Evolutionary conservation across 2,797 vertebrate species (phyloP), one percentile per base, ranked within the genome.

Genomic region (Bufotes viridis): DNA sequence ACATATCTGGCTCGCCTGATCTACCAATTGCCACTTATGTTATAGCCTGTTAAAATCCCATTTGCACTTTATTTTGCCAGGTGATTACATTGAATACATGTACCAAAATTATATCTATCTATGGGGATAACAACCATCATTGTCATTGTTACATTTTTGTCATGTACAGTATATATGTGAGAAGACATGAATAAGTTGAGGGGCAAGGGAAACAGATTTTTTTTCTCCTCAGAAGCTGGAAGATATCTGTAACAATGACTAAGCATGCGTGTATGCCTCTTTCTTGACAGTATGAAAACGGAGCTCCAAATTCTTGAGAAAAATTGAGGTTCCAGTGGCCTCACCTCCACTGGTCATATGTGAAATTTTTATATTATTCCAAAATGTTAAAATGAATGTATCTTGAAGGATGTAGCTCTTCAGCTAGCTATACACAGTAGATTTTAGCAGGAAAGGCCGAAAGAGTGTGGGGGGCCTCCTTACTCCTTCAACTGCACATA

Each of bases 11-110:
- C 18, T 75, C 79, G 26, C 53, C 29, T 29, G 53, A 24, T 79
- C 84, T 69, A 42, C 42, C 74, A n/a, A 78, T 78, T 79, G 22
- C 22, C 20, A 42, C 34, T 61, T 75, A 24, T 70, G 22, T 26
- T 49, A 67, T 67, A 34, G 5, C 2, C 11, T 34, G 57, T 20
- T 34, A 60, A 20, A 61, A 80, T 80, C 49, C 51, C 53, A 83
- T 72, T 29, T 83, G 65, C 49, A 29, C 20, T 49, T 49, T 24
- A 49, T 81, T 65, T 81, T 81, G 51, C 7, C n/a, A 15, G n/a
- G 11, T 55, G 49, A 55, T 55, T 24, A 78, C 22, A 24, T 1
- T 24, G n/a, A 55, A 78, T 53, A 51, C n/a, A 51, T 4, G 17
- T 49, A 20, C 18, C 20, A 24, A 78, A 14, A 53, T 78, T 6